Evolutionary conservation across 2,113 vertebrate species (phyloP).

Genomic region (Octodon degus): DNA sequence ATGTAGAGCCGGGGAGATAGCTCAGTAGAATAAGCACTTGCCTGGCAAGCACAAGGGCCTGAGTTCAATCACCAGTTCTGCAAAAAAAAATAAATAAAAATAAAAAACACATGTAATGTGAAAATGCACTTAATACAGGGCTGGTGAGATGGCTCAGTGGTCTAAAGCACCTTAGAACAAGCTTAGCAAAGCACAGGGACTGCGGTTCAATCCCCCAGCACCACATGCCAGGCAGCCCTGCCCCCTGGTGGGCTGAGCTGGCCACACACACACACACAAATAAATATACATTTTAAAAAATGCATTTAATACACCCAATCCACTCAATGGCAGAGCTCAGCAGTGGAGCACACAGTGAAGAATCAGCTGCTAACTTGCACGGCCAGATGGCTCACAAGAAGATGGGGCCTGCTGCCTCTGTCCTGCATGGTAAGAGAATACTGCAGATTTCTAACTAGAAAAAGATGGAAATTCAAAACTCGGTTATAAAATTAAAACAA

Average conservation of each 20-base stretch:
- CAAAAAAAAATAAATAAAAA: too few relatives aligned
- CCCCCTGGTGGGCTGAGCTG: too few relatives aligned
- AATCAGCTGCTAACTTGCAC: not conserved
- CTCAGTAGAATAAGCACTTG: too few relatives aligned
- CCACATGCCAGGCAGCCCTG: too few relatives aligned
- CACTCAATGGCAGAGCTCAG: not conserved
- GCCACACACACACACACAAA: too few relatives aligned
- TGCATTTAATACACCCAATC: not conserved
- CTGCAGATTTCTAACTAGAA: not conserved
- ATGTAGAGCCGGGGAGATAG: not conserved
- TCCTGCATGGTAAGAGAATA: not conserved
- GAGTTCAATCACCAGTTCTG: too few relatives aligned
- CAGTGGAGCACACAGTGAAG: not conserved
- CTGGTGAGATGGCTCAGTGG: too few relatives aligned
- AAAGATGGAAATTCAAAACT: not conserved
- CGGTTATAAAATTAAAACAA: not conserved
- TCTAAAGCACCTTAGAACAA: too few relatives aligned
- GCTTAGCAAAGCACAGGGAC: too few relatives aligned
- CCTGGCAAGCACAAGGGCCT: too few relatives aligned
- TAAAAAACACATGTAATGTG: not conserved
- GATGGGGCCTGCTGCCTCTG: not conserved
- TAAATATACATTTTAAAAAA: too few relatives aligned
- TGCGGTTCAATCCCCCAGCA: too few relatives aligned
- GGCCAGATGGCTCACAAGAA: not conserved
- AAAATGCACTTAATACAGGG: not conserved